Evolutionary conservation across 2,888 invertebrate species (phyloP).

Genomic region (Ptilodon capucinus): DNA sequence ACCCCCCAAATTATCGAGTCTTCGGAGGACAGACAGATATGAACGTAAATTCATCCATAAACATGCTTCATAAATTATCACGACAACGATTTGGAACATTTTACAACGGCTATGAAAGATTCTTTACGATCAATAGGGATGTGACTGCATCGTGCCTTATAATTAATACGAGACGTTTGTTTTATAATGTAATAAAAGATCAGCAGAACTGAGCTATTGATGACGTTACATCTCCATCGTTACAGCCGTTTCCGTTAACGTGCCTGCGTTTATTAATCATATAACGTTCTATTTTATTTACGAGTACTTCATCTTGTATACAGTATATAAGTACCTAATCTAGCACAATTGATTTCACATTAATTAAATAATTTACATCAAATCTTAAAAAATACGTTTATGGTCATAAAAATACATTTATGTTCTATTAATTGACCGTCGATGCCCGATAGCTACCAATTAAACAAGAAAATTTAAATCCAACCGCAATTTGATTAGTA

Average conservation of each 20-base stretch:
- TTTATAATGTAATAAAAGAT: constrained; percentile 79
- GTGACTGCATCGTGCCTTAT: constrained; percentile 70
- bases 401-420: too few relatives aligned
- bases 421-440: constrained; percentile 46
- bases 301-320: constrained; percentile 42
- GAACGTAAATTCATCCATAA: constrained; percentile 76
- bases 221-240: constrained; percentile 56
- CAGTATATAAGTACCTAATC: constrained; percentile 17
- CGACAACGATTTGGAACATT: constrained; percentile 79
- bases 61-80: constrained; percentile 82
- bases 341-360: constrained; percentile 38
- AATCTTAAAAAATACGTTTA: too few relatives aligned
- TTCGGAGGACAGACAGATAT: constrained; percentile 50
- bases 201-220: constrained; percentile 60
- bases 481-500: constrained; percentile 38
- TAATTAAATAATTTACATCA: constrained; percentile 52
- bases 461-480: constrained; percentile 35
- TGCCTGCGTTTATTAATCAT: constrained; percentile 59
- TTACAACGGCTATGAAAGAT: constrained; percentile 79
- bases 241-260: constrained; percentile 47
- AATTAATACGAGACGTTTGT: constrained; percentile 81
- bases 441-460: constrained; percentile 49
- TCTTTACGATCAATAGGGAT: constrained; percentile 77
- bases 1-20: background rate
- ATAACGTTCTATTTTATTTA: constrained; percentile 60